Evolutionary conservation across 1,140 invertebrate genomes (phyloP).

Genomic region (Anastrepha ludens): DNA sequence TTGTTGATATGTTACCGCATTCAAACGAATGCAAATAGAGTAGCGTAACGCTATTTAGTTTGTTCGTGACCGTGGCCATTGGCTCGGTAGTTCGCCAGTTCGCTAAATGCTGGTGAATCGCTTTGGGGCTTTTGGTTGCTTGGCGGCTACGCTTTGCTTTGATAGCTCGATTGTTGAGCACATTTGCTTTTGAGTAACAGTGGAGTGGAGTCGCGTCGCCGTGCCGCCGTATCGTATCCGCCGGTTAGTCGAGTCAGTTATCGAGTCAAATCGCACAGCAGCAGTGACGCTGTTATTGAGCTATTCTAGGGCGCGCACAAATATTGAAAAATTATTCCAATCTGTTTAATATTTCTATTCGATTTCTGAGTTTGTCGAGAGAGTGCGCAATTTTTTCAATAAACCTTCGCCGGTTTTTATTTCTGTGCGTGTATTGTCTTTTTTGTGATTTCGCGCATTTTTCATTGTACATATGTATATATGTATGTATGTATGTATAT

Average conservation of each 20-base stretch:
- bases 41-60: slow-evolving; percentile 66
- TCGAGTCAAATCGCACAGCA: slow-evolving; percentile 22
- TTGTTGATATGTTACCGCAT: not conserved
- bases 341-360: slow-evolving; percentile 10
- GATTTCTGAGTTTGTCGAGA: not conserved
- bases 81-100: slow-evolving; percentile 41
- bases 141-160: not conserved
- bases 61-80: slow-evolving; percentile 67
- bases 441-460: not conserved
- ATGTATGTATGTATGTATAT: not conserved
- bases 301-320: not conserved
- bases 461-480: not conserved
- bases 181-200: slow-evolving; percentile 38
- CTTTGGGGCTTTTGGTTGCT: slow-evolving; percentile 16
- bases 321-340: not conserved
- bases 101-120: not conserved
- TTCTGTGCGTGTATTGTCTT: not conserved
- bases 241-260: not conserved
- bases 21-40: slow-evolving; percentile 59
- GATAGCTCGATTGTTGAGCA: slow-evolving; percentile 35
- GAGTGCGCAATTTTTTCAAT: not conserved
- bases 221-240: not conserved
- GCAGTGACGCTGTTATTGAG: slow-evolving; percentile 30
- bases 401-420: not conserved
- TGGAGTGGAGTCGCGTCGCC: not conserved